phyloP scores from a whole-genome alignment of 2,113 vertebrate species.

The Peromyscus californicus region DNA sequence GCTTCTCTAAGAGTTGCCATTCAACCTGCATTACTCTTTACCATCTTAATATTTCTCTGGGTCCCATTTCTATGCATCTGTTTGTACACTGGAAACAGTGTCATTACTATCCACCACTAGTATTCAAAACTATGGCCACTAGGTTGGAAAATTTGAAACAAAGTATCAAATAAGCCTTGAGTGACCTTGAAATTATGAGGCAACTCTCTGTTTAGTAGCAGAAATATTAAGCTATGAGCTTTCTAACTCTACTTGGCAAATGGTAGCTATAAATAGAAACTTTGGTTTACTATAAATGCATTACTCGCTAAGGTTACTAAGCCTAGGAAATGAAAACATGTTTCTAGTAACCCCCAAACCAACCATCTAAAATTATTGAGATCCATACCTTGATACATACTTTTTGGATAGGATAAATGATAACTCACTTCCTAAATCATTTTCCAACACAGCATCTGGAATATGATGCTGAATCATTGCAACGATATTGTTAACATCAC shows the following conservation, averaged over 20 bases:
- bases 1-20: background rate
- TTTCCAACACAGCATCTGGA: conserved; percentile 94
- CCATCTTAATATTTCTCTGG: background rate
- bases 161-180: conserved; percentile 28
- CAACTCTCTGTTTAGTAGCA: background rate
- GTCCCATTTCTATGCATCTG: background rate
- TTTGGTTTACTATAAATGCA: background rate
- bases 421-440: conserved; percentile 93
- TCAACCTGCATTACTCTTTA: background rate
- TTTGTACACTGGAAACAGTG: background rate
- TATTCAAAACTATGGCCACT: background rate
- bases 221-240: conserved; percentile 10
- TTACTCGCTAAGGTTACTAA: background rate
- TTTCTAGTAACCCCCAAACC: conserved; percentile 15
- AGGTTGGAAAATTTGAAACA: conserved; percentile 12
- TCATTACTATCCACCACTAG: background rate
- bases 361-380: background rate
- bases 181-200: background rate
- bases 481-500: conserved; percentile 92
- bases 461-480: conserved; percentile 93
- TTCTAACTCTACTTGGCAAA: background rate
- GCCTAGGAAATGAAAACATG: background rate
- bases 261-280: background rate
- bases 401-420: conserved; percentile 96
- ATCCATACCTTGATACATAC: conserved; percentile 91